Conservation (phyloP, 2,113 vertebrate species). For the Lucifuga dentata region DNA sequence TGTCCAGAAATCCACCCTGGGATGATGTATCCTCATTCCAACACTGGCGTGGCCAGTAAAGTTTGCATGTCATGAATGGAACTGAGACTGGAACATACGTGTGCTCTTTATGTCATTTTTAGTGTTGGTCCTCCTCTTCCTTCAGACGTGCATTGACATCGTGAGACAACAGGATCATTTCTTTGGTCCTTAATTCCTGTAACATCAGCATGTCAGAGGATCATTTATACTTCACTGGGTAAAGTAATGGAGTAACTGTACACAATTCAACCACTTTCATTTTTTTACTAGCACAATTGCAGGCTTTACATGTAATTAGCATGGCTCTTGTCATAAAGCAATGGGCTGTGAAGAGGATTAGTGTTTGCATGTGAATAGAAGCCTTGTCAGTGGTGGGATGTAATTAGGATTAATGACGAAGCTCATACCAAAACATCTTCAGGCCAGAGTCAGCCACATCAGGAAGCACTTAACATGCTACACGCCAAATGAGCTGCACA, state of each 20-base stretch:
- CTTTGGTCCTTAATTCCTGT: slow-evolving; percentile 33
- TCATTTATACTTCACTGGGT: slow-evolving; percentile 47
- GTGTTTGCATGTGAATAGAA: slow-evolving; percentile 72
- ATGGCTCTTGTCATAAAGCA: slow-evolving; percentile 68
- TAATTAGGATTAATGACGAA: slow-evolving; percentile 76
- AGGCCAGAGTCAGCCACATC: slow-evolving; percentile 62
- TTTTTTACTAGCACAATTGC: slow-evolving; percentile 62
- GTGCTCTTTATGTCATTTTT: neutral
- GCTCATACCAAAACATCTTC: slow-evolving; percentile 69
- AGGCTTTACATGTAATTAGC: slow-evolving; percentile 75
- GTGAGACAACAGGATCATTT: neutral
- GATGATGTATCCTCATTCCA: slow-evolving; percentile 9
- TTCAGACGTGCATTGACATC: slow-evolving; percentile 2
- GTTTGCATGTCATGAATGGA: neutral
- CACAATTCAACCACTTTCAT: slow-evolving; percentile 58
- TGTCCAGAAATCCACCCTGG: too few relatives aligned
- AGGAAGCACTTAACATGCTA: slow-evolving; percentile 52
- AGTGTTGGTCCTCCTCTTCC: neutral
- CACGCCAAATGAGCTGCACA: too few relatives aligned
- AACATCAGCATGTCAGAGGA: slow-evolving; percentile 37
- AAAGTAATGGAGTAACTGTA: slow-evolving; percentile 55
- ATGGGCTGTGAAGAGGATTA: slow-evolving; percentile 70
- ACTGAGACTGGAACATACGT: neutral
- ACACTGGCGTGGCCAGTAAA: neutral
- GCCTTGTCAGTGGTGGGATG: slow-evolving; percentile 67